Conservation (phyloP, 1,140 invertebrate genomes). For the Lasioglossum baleicum region DNA sequence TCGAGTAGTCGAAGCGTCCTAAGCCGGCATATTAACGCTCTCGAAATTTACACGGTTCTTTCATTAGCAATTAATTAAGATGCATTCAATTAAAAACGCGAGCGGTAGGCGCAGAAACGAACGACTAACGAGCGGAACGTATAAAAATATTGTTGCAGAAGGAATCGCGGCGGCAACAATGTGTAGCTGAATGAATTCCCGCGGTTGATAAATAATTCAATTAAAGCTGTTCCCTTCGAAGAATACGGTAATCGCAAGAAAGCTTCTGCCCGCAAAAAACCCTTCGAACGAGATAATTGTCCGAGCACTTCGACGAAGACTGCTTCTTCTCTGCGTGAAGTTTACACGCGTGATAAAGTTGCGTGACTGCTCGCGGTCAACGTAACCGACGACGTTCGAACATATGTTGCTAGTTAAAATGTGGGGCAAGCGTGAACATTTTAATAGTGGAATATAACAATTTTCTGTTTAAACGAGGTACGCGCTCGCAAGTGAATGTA, state of each 20-base stretch:
- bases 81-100: background rate
- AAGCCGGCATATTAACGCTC: background rate
- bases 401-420: too few species aligned
- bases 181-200: background rate
- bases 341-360: background rate
- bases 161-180: slow-evolving; percentile 1
- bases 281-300: background rate
- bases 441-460: background rate
- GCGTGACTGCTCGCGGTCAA: background rate
- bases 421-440: too few species aligned
- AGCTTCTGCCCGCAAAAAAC: background rate
- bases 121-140: slow-evolving; percentile 9
- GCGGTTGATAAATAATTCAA: background rate
- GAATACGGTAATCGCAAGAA: background rate
- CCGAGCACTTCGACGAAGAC: background rate
- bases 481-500: too few species aligned
- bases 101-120: background rate
- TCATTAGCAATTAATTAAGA: slow-evolving; percentile 19
- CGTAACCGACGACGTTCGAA: too few species aligned
- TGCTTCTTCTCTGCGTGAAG: background rate
- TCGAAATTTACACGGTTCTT: slow-evolving; percentile 1
- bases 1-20: background rate
- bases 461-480: background rate
- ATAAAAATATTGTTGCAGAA: slow-evolving; percentile 5
- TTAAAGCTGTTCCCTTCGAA: background rate